These are phyloP conservation scores for Cephus runcator DNA, from an alignment of 2,888 invertebrate genomes.

Conservation along the genomic window DNA sequence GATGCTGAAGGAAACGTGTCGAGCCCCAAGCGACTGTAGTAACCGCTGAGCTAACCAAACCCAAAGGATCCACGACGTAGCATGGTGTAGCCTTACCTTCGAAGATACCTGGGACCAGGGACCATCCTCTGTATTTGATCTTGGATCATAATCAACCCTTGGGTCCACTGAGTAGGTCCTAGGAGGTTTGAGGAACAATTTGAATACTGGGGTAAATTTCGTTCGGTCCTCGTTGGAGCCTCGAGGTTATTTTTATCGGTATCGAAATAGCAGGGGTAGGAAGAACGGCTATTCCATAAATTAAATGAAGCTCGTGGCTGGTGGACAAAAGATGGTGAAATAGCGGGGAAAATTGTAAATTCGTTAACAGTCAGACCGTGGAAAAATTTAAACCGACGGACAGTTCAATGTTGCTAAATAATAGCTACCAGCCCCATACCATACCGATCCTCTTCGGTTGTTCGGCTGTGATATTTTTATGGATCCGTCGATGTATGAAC, in stretches of 20 bases:
- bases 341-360: conserved; percentile 27
- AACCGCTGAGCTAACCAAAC: background rate
- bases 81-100: background rate
- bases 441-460: conserved; percentile 17
- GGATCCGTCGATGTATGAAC: conserved; percentile 59
- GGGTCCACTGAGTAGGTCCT: background rate
- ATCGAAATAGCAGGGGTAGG: background rate
- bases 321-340: background rate
- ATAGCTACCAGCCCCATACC: conserved; percentile 27
- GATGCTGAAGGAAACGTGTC: conserved; percentile 15
- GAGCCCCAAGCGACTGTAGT: background rate
- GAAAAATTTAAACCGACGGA: conserved; percentile 29
- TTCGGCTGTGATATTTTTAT: conserved; percentile 49
- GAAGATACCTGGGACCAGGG: background rate
- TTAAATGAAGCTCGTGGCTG: background rate
- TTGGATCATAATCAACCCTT: background rate
- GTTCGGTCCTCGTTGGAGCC: background rate
- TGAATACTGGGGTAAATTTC: background rate
- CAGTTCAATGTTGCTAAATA: conserved; percentile 46
- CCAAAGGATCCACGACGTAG: background rate
- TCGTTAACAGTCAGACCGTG: conserved; percentile 33
- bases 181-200: background rate
- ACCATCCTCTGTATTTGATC: background rate
- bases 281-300: background rate
- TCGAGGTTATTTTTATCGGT: background rate